Evolutionary conservation across 2,797 vertebrate species (phyloP).

Genomic region (Enteromius argenteus): DNA sequence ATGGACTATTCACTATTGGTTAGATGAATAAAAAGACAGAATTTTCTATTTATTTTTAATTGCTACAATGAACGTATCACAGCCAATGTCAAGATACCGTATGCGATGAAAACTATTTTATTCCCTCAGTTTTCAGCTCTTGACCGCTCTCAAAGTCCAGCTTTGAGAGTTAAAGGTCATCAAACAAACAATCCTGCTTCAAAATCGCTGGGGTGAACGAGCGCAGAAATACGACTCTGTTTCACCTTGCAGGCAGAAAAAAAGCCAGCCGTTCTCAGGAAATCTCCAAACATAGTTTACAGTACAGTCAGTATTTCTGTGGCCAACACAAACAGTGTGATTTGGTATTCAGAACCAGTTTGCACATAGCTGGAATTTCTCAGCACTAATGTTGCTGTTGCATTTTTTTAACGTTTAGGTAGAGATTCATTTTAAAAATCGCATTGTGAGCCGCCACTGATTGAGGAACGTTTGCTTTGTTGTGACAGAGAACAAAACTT

Average conservation of each 20-base stretch:
- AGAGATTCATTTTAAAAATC: slow-evolving; percentile 60
- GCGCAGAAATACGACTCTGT: slow-evolving; percentile 64
- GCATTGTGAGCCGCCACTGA: slow-evolving; percentile 71
- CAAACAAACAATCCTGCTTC: slow-evolving; percentile 68
- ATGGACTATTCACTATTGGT: neutral
- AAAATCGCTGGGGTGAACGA: slow-evolving; percentile 62
- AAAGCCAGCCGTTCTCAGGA: neutral
- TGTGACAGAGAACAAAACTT: slow-evolving; percentile 76
- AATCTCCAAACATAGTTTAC: slow-evolving; percentile 57
- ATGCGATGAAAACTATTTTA: neutral
- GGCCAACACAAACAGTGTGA: neutral
- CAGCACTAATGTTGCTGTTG: slow-evolving; percentile 66
- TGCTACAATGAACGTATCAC: neutral
- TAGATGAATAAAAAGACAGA: neutral
- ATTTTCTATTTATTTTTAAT: neutral
- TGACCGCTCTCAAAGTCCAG: slow-evolving; percentile 13
- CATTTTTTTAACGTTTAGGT: slow-evolving; percentile 68
- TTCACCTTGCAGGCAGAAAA: slow-evolving; percentile 51
- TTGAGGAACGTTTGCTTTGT: slow-evolving; percentile 73
- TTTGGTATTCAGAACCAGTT: slow-evolving; percentile 6
- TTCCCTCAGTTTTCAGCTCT: slow-evolving; percentile 4
- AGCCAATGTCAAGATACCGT: neutral
- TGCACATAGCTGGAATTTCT: slow-evolving; percentile 59
- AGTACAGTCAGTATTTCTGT: slow-evolving; percentile 60
- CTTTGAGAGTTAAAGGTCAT: slow-evolving; percentile 69